Base-by-base conservation (phyloP, 2,888 invertebrate genomes). In the Reticulitermes lucifugus region DNA sequence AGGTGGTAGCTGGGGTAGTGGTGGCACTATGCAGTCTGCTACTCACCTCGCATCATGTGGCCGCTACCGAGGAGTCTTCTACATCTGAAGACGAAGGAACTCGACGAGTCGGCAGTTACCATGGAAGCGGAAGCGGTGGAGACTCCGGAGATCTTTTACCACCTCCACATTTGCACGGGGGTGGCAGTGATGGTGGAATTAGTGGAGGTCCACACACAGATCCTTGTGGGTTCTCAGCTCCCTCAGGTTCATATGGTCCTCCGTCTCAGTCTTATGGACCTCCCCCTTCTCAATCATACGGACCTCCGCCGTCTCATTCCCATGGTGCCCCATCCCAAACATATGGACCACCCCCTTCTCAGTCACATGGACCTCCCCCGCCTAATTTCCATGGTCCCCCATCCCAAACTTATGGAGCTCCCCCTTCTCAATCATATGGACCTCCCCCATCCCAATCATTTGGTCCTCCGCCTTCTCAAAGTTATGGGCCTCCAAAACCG, bases 141-240 rank as follows among this genome's bases (percentile, higher is more conserved):
- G 73, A 55, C 35, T 81, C 70, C 9, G 84, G 84, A 18, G 84
- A 84, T 29, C 84, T 77, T 14, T 35, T 71, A 55, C 71, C 83
- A 22, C 83, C 75, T 10, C 25, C 60, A 4, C 59, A 71, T 18
- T 35, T 55, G 10, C 51, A 80, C 0, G 59, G 84, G 21, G 80
- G 80, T 10, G 29, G 12, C 14, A n/a, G 59, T 22, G 59, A n/a
- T 35, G 79, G 85, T 21, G 65, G n/a, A 4, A 46, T 25, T 51
- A 25, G 35, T 25, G 80, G 84, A 21, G 35, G 65, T 41, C 0
- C 18, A 25, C 59, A 60, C 46, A 22, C 77, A 0, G 59, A 73
- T 12, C 29, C n/a, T 10, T 29, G 35, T 35, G 85, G 82, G 4
- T 79, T 92, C 87, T 92, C 92, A 0, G 94, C 93, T 0, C 93